These are phyloP conservation scores for Vicugna pacos DNA, from an alignment of 2,113 vertebrate genomes.

Conservation along the genomic window DNA sequence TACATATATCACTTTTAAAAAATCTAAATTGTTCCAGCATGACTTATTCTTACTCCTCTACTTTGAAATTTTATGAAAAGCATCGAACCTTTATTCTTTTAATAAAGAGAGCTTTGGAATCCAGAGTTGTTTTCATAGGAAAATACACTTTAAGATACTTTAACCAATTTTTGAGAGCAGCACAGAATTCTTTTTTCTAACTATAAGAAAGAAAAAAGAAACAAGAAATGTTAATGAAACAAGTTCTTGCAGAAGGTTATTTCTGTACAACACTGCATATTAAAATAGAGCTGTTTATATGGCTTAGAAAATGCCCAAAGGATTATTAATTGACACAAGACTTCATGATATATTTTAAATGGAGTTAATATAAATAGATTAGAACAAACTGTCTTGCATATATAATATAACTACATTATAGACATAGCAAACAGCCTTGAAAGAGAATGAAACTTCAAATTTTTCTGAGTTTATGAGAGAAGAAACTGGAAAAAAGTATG, in stretches of 20 bases:
- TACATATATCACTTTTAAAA: background rate
- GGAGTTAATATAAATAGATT: background rate
- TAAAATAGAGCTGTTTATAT: background rate
- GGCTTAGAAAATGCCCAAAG: background rate
- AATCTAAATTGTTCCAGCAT: background rate
- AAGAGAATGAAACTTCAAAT: background rate
- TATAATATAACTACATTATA: background rate
- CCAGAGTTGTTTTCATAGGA: background rate
- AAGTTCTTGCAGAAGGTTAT: background rate
- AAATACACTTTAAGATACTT: background rate
- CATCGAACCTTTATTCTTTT: background rate
- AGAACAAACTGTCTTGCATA: background rate
- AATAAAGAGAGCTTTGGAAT: background rate
- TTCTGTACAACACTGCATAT: background rate
- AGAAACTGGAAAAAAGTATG: background rate
- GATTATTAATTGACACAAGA: background rate
- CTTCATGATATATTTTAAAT: background rate
- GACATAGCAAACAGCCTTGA: background rate
- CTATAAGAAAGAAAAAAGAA: background rate
- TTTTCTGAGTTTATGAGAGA: background rate
- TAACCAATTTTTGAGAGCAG: background rate
- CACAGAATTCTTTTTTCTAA: background rate
- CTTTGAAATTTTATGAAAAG: constrained; percentile 1
- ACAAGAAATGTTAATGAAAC: constrained; percentile 3
- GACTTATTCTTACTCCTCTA: background rate